Conservation (phyloP, 2,888 invertebrate species). For the Synanthedon myopaeformis region DNA sequence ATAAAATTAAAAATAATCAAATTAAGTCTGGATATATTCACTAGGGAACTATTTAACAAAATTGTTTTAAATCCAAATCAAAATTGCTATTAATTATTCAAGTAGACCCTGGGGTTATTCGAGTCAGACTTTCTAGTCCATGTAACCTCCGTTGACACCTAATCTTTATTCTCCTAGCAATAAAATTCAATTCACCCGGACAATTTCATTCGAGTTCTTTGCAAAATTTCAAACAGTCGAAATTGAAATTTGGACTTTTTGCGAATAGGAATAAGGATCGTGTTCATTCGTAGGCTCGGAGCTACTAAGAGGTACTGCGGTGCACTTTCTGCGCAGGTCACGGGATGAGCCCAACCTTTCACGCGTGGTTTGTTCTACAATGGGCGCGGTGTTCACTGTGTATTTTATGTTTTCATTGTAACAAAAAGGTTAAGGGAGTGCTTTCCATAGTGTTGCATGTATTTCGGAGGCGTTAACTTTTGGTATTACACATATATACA, state of each 20-base stretch:
- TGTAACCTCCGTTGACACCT: slow-evolving; percentile 8
- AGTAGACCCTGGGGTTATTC: slow-evolving; percentile 23
- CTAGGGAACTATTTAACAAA: background rate
- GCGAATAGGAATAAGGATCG: background rate
- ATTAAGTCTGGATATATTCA: too few relatives aligned
- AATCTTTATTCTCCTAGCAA: slow-evolving; percentile 17
- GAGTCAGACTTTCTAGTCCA: slow-evolving; percentile 41
- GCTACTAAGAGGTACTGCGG: slow-evolving; percentile 24
- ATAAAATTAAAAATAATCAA: too few relatives aligned
- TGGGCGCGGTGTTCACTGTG: slow-evolving; percentile 28
- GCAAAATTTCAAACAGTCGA: slow-evolving; percentile 3
- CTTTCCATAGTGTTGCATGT: background rate
- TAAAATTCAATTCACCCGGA: slow-evolving; percentile 27
- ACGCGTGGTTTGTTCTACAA: slow-evolving; percentile 51
- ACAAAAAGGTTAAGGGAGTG: background rate
- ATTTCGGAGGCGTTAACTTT: background rate
- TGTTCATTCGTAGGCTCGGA: background rate
- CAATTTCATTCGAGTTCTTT: slow-evolving; percentile 20
- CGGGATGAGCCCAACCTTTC: slow-evolving; percentile 69
- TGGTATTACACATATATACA: too few relatives aligned
- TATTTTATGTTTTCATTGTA: slow-evolving; percentile 1
- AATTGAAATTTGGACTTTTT: slow-evolving; percentile 7
- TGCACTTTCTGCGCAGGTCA: slow-evolving; percentile 59
- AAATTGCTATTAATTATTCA: slow-evolving; percentile 16
- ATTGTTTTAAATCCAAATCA: slow-evolving; percentile 9